Conservation (phyloP, 2,888 invertebrate genomes). For the Halictus ligatus region DNA sequence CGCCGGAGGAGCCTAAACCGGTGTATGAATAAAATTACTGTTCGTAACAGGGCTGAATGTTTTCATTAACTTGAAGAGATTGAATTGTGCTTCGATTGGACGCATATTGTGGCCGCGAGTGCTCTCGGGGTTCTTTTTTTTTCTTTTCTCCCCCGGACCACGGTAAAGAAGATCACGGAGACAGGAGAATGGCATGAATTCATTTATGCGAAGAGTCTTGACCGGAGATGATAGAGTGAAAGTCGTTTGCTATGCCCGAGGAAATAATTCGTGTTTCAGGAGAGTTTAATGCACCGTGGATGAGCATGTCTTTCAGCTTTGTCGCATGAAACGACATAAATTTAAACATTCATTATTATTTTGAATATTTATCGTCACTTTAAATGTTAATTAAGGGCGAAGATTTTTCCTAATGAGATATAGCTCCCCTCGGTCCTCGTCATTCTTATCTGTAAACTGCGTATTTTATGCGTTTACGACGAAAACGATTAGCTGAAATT, state of each 20-base stretch:
- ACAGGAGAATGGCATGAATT: background rate
- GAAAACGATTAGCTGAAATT: no score
- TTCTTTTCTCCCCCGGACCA: background rate
- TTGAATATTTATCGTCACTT: background rate
- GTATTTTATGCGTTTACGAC: no score
- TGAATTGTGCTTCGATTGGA: constrained; percentile 7
- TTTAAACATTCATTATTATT: background rate
- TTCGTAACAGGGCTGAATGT: constrained; percentile 26
- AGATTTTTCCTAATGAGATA: background rate
- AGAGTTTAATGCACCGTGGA: constrained; percentile 2
- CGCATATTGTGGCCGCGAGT: background rate
- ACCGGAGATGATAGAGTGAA: constrained; percentile 5
- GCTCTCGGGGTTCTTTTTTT: background rate
- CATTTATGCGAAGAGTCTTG: constrained; percentile 9
- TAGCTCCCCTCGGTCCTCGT: background rate
- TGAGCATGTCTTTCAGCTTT: background rate
- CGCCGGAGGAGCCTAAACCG: background rate
- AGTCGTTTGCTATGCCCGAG: background rate
- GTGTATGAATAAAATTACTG: constrained; percentile 36
- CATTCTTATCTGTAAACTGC: background rate
- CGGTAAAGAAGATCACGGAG: background rate
- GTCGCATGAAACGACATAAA: background rate
- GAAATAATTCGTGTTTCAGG: constrained; percentile 2
- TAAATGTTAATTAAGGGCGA: background rate
- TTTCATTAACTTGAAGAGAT: constrained; percentile 24